Conservation (phyloP, 1,140 invertebrate species). For the Pteromalus puparum region DNA sequence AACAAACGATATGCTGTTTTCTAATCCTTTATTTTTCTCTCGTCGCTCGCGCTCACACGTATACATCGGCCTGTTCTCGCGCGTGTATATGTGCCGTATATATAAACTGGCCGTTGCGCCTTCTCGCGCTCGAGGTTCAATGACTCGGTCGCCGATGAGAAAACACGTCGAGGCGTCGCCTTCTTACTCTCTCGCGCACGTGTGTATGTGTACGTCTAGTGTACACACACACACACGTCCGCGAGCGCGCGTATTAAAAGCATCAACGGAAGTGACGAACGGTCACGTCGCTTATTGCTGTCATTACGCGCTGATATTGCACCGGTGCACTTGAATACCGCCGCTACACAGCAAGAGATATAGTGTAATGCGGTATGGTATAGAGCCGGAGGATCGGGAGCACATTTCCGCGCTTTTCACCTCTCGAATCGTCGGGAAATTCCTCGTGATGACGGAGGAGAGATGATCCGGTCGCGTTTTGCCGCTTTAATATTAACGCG, state of each 20-base stretch:
- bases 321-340: neutral
- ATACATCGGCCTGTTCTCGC: neutral
- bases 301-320: slow-evolving; percentile 20
- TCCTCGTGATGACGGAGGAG: neutral
- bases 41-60: neutral
- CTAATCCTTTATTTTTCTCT: slow-evolving; percentile 7
- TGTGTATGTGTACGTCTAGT: too few relatives aligned
- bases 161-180: neutral
- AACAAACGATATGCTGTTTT: slow-evolving; percentile 13
- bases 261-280: slow-evolving; percentile 55
- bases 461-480: slow-evolving; percentile 50
- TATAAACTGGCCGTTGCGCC: slow-evolving; percentile 1
- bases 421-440: neutral
- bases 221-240: slow-evolving; percentile 32
- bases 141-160: slow-evolving; percentile 51
- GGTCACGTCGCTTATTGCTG: slow-evolving; percentile 52
- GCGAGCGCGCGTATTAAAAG: slow-evolving; percentile 49
- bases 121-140: slow-evolving; percentile 50
- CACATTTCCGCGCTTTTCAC: neutral
- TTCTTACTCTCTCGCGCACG: slow-evolving; percentile 23
- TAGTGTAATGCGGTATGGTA: neutral
- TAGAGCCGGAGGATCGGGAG: neutral
- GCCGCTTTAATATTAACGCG: slow-evolving; percentile 46
- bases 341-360: neutral
- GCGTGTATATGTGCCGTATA: neutral